Conservation (phyloP, 2,888 invertebrate genomes). For the Erebia palarica region DNA sequence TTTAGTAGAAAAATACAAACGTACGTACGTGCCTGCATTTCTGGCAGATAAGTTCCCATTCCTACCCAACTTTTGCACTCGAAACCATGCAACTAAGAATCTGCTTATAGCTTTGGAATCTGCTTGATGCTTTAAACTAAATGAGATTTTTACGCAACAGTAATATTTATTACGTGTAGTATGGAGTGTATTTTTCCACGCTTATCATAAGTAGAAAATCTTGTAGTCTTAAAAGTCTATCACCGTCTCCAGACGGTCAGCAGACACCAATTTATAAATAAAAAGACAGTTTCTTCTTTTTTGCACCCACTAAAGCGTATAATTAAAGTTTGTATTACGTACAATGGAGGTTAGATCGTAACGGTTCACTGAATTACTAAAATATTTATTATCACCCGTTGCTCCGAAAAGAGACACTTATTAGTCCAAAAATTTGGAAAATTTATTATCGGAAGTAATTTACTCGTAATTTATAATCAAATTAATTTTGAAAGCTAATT, state of each 20-base stretch:
- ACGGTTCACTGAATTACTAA: constrained; percentile 23
- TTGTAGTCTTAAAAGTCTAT: too few relatives aligned
- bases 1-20: too few relatives aligned
- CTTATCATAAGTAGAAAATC: background rate
- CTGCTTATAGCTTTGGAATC: too few relatives aligned
- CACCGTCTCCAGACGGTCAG: background rate
- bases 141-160: too few relatives aligned
- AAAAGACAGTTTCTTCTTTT: constrained; percentile 19
- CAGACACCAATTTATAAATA: constrained; percentile 25
- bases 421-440: background rate
- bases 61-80: too few relatives aligned
- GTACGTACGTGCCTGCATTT: too few relatives aligned
- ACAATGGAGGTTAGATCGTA: constrained; percentile 25
- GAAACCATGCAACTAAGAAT: too few relatives aligned
- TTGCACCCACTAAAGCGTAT: constrained; percentile 26
- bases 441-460: background rate
- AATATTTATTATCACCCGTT: background rate
- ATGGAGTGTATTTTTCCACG: background rate
- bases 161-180: too few relatives aligned
- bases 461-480: background rate
- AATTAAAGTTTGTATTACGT: constrained; percentile 33
- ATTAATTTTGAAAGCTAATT: constrained; percentile 11
- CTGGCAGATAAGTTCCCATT: too few relatives aligned
- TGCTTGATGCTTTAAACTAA: too few relatives aligned
- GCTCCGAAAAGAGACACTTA: background rate